Conservation (phyloP, 2,888 invertebrate genomes). For the Leptodirus hochenwartii region DNA sequence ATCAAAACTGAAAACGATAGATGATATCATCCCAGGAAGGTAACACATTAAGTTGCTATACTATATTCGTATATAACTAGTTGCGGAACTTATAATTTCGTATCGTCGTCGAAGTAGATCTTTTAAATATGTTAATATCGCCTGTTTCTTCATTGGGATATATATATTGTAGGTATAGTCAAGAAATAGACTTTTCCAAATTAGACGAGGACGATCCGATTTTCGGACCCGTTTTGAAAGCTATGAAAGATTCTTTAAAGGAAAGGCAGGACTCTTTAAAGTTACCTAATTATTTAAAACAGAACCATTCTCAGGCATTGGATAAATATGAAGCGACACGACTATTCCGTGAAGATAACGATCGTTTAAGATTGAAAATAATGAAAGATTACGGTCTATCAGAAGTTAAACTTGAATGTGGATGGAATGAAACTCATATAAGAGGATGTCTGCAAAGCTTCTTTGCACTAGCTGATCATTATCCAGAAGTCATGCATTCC, state of each 20-base stretch:
- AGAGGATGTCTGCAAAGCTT: slow-evolving; percentile 80
- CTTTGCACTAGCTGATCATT: slow-evolving; percentile 53
- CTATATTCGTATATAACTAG: no score
- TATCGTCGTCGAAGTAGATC: no score
- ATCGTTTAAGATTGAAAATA: slow-evolving; percentile 40
- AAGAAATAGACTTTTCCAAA: slow-evolving; percentile 22
- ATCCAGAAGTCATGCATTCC: slow-evolving; percentile 47
- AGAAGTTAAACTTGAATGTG: slow-evolving; percentile 59
- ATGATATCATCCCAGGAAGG: no score
- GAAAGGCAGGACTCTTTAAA: slow-evolving; percentile 22
- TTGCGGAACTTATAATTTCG: no score
- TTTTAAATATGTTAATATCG: no score
- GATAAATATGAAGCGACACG: slow-evolving; percentile 43
- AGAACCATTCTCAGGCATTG: slow-evolving; percentile 49
- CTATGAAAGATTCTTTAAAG: slow-evolving; percentile 29
- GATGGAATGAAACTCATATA: slow-evolving; percentile 79
- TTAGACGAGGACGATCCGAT: slow-evolving; percentile 32
- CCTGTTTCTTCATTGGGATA: no score
- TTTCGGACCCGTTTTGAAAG: slow-evolving; percentile 27
- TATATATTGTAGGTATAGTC: no score
- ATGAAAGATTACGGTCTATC: slow-evolving; percentile 35
- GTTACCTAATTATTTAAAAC: slow-evolving; percentile 47
- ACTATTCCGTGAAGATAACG: slow-evolving; percentile 58
- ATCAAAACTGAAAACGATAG: slow-evolving; percentile 16
- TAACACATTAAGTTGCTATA: no score